A percentile compares a stretch with the other conserved stretches of the same genome.
Conservation (phyloP, 2,888 invertebrate genomes). For the Endomychus coccineus region DNA sequence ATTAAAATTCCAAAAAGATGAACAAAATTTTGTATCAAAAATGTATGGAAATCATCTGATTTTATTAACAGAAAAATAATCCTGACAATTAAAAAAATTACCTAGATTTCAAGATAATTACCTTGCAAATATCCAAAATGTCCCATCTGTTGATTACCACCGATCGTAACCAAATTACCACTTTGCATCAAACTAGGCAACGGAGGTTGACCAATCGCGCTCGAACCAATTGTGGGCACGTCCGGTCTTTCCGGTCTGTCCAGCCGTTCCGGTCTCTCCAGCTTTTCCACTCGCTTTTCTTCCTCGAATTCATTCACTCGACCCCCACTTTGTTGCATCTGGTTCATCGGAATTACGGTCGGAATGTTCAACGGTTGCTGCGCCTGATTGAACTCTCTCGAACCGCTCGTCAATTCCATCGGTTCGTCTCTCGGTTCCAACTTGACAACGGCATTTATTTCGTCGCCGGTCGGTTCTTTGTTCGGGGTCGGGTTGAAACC, state of each 20-base stretch:
- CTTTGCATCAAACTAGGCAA: slow-evolving; percentile 52
- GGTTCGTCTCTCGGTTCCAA: slow-evolving; percentile 42
- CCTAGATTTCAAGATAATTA: too few relatives aligned
- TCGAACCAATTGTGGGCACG: slow-evolving; percentile 42
- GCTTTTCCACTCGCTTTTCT: slow-evolving; percentile 30
- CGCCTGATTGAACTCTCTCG: slow-evolving; percentile 18
- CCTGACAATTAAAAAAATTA: too few relatives aligned
- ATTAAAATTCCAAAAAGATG: too few relatives aligned
- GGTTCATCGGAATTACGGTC: slow-evolving; percentile 26
- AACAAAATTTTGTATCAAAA: too few relatives aligned
- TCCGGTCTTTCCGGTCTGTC: slow-evolving; percentile 7
- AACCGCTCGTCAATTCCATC: slow-evolving; percentile 38
- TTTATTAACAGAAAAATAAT: too few relatives aligned
- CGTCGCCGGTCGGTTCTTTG: slow-evolving; percentile 15
- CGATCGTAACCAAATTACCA: slow-evolving; percentile 54
- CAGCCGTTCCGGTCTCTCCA: slow-evolving; percentile 32
- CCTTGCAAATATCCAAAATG: slow-evolving; percentile 55
- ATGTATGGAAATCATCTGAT: too few relatives aligned
- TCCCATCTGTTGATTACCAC: slow-evolving; percentile 49
- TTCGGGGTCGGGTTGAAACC: slow-evolving; percentile 20
- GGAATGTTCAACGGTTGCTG: slow-evolving; percentile 39
- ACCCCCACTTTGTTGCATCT: slow-evolving; percentile 11
- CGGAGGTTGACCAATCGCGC: slow-evolving; percentile 50
- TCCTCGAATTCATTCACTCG: slow-evolving; percentile 28
- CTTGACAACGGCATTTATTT: slow-evolving; percentile 34